Evolutionary conservation across 2,113 vertebrate species (phyloP).

Genomic region (Ellobius talpinus): DNA sequence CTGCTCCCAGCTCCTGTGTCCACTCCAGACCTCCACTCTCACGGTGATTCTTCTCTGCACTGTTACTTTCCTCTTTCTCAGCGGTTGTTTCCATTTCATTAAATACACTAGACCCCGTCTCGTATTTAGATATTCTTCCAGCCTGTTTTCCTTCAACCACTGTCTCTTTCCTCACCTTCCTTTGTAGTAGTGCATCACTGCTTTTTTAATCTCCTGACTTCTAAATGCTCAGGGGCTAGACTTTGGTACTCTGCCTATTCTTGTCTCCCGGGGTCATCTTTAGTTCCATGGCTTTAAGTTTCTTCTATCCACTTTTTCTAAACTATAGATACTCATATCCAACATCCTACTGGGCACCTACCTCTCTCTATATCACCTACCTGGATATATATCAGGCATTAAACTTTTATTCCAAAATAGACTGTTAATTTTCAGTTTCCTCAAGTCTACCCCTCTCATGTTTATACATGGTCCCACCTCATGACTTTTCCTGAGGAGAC

Average conservation of each 20-base stretch:
- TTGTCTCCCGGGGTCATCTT: neutral
- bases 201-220: slow-evolving; percentile 43
- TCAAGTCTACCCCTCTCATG: neutral
- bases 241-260: neutral
- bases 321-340: neutral
- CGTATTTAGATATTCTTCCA: neutral
- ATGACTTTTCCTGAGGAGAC: neutral
- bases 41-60: neutral
- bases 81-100: neutral
- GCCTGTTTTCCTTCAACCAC: neutral
- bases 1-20: neutral
- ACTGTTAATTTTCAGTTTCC: neutral
- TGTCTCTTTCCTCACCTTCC: neutral
- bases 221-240: neutral
- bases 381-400: neutral
- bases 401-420: slow-evolving; percentile 36
- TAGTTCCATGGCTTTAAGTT: slow-evolving; percentile 8
- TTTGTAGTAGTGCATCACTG: neutral
- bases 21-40: neutral
- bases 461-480: neutral
- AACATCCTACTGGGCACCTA: neutral
- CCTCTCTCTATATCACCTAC: neutral
- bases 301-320: neutral
- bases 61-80: neutral
- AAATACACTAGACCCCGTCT: neutral